A percentile compares a stretch with the other conserved stretches of the same genome.
These are phyloP conservation scores for Eidolon helvum DNA, from an alignment of 2,113 vertebrate genomes.

Conservation along the genomic window DNA sequence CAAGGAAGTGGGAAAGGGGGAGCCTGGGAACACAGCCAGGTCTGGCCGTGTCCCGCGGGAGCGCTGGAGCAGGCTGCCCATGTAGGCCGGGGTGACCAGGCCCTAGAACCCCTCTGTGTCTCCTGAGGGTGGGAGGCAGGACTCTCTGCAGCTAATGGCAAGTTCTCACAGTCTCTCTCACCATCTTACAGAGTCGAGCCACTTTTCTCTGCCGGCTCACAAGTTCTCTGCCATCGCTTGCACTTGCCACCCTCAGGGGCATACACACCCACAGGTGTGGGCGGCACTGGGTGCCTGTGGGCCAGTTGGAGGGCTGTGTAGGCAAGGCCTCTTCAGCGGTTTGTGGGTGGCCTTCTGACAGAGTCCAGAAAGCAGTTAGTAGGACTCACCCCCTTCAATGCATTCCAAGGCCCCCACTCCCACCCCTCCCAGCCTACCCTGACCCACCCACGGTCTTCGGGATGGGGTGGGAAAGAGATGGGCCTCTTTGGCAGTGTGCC, in stretches of 20 bases:
- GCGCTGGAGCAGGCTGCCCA: neutral
- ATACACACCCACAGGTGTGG: neutral
- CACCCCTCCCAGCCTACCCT: neutral
- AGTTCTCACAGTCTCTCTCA: neutral
- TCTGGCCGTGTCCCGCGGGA: neutral
- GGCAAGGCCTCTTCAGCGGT: neutral
- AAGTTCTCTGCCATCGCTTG: neutral
- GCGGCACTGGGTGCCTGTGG: neutral
- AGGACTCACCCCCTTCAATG: neutral
- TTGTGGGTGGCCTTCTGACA: neutral
- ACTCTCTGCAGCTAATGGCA: neutral
- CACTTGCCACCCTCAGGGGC: neutral
- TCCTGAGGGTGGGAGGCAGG: neutral
- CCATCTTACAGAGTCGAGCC: neutral
- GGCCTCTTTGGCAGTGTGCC: neutral
- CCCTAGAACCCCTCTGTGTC: neutral
- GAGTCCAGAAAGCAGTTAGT: neutral
- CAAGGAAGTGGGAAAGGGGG: neutral
- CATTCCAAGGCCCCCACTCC: neutral
- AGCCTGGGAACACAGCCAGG: neutral
- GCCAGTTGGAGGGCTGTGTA: neutral
- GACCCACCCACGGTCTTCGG: too few species aligned
- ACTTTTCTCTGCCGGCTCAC: neutral
- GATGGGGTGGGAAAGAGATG: neutral
- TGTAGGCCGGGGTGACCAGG: too few species aligned